These are phyloP conservation scores for Eclectus roratus DNA, from an alignment of 2,113 vertebrate species.

Conservation along the genomic window DNA sequence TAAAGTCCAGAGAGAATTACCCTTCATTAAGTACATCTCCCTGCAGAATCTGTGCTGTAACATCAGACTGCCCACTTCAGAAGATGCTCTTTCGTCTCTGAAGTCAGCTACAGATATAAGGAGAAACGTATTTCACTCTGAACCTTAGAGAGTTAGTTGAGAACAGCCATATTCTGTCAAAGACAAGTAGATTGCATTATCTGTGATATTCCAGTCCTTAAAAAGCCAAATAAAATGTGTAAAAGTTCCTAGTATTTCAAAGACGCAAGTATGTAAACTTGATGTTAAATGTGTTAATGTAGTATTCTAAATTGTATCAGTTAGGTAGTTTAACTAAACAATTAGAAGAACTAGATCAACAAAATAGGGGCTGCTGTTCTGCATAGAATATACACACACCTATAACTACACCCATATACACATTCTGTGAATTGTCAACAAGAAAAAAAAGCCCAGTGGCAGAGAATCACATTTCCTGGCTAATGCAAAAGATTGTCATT, in stretches of 20 bases:
- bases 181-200: constrained; percentile 73
- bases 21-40: constrained; percentile 13
- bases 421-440: constrained; percentile 62
- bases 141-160: constrained; percentile 75
- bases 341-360: constrained; percentile 76
- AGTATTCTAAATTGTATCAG: constrained; percentile 79
- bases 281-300: constrained; percentile 79
- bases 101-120: constrained; percentile 66
- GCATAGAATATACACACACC: constrained; percentile 60
- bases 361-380: constrained; percentile 69
- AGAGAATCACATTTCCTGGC: constrained; percentile 75
- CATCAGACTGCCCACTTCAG: constrained; percentile 54
- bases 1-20: constrained; percentile 59
- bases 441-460: constrained; percentile 53
- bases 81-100: constrained; percentile 63
- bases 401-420: constrained; percentile 59
- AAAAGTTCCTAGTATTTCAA: constrained; percentile 80
- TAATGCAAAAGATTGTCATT: constrained; percentile 73
- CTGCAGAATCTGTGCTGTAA: constrained; percentile 49
- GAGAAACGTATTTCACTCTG: constrained; percentile 67
- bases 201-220: constrained; percentile 80
- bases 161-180: constrained; percentile 82
- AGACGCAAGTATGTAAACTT: constrained; percentile 78
- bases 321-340: constrained; percentile 77
- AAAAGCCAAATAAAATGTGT: constrained; percentile 83